phyloP scores from a whole-genome alignment of 2,797 vertebrate genomes.

The Sternotherus odoratus region DNA sequence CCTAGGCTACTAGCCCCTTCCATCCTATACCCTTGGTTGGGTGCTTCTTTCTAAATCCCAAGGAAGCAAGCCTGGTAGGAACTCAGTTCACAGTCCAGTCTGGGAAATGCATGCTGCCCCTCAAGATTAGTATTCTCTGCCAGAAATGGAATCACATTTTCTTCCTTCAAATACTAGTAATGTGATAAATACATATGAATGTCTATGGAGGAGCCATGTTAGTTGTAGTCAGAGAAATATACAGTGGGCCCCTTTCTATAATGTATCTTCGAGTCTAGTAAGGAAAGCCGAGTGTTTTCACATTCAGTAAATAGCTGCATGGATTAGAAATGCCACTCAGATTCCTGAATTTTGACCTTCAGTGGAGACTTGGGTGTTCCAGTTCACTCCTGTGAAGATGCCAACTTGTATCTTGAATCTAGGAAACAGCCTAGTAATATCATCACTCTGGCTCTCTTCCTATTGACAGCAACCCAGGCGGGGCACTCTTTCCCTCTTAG shows the following conservation, averaged over 20 bases:
- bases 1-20: neutral
- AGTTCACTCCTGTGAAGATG: neutral
- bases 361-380: rapidly evolving
- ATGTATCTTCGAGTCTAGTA: neutral
- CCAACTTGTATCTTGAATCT: neutral
- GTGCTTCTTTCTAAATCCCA: neutral
- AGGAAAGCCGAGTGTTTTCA: neutral
- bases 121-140: neutral
- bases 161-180: neutral
- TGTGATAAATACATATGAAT: rapidly evolving
- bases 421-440: neutral
- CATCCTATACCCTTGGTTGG: neutral
- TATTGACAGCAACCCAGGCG: neutral
- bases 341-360: neutral
- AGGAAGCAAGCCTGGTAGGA: neutral
- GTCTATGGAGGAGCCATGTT: neutral
- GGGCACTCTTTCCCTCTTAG: neutral
- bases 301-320: neutral
- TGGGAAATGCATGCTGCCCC: neutral
- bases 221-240: neutral
- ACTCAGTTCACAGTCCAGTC: neutral
- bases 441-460: neutral
- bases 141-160: neutral
- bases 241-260: neutral
- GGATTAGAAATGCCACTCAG: neutral